These are phyloP conservation scores for Amphiprion clarkii DNA, from an alignment of 2,797 vertebrate species.

Conservation along the genomic window DNA sequence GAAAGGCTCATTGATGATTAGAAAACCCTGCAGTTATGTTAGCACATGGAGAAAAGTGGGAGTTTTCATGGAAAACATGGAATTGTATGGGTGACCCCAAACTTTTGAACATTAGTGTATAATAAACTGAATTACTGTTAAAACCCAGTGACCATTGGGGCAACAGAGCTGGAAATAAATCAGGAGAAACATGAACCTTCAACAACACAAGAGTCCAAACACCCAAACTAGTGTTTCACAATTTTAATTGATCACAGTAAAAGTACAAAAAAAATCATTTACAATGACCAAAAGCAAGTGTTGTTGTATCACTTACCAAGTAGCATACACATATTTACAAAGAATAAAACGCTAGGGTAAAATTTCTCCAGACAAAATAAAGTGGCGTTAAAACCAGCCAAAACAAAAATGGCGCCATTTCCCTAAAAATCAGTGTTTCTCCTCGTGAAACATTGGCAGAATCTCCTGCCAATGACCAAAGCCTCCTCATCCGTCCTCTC, in stretches of 20 bases:
- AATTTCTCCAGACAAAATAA: constrained; percentile 51
- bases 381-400: constrained; percentile 64
- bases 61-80: too few relatives aligned
- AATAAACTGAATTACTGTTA: too few relatives aligned
- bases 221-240: constrained; percentile 65
- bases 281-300: constrained; percentile 63
- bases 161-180: not conserved
- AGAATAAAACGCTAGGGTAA: constrained; percentile 68
- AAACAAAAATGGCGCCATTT: constrained; percentile 61
- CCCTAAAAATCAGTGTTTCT: constrained; percentile 72
- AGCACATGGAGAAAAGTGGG: too few relatives aligned
- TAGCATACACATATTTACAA: constrained; percentile 81
- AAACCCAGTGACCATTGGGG: too few relatives aligned
- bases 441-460: constrained; percentile 20
- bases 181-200: not conserved
- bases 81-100: too few relatives aligned
- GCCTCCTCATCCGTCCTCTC: constrained; percentile 15
- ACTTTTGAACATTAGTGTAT: too few relatives aligned
- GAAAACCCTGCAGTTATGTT: too few relatives aligned
- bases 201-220: not conserved
- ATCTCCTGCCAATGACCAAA: constrained; percentile 28
- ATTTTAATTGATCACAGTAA: constrained; percentile 80
- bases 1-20: too few relatives aligned
- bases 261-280: constrained; percentile 72
- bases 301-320: constrained; percentile 46